Evolutionary conservation across 2,113 vertebrate genomes (phyloP).

Genomic region (Cairina moschata): DNA sequence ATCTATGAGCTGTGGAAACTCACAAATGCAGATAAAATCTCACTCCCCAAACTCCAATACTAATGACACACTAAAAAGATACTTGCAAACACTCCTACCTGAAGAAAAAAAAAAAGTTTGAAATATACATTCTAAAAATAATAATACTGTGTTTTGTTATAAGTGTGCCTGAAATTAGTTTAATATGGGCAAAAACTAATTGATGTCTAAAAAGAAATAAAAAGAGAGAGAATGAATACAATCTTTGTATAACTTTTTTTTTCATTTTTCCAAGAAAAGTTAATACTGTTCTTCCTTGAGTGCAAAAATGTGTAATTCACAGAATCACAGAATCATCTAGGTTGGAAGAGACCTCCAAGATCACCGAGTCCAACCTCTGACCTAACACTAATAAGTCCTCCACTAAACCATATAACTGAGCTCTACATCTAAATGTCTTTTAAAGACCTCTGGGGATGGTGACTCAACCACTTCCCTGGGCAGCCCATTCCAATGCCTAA

Average conservation of each 20-base stretch:
- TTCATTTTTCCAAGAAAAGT: background rate
- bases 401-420: no score
- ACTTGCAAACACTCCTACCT: background rate
- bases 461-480: no score
- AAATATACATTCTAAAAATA: background rate
- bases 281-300: background rate
- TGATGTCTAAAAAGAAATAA: background rate
- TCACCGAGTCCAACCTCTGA: no score
- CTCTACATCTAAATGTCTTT: no score
- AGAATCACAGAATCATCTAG: background rate
- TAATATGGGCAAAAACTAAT: background rate
- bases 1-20: background rate
- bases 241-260: background rate
- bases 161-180: background rate
- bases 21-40: background rate
- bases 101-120: background rate
- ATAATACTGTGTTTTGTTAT: background rate
- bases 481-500: no score
- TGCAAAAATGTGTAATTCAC: background rate
- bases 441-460: no score
- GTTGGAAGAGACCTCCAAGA: no score
- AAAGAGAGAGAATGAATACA: background rate
- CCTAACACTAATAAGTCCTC: no score
- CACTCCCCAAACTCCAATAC: background rate
- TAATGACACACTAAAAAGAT: background rate